Evolutionary conservation across 2,888 invertebrate species (phyloP).

Genomic region (Gisinianus flammeolus): DNA sequence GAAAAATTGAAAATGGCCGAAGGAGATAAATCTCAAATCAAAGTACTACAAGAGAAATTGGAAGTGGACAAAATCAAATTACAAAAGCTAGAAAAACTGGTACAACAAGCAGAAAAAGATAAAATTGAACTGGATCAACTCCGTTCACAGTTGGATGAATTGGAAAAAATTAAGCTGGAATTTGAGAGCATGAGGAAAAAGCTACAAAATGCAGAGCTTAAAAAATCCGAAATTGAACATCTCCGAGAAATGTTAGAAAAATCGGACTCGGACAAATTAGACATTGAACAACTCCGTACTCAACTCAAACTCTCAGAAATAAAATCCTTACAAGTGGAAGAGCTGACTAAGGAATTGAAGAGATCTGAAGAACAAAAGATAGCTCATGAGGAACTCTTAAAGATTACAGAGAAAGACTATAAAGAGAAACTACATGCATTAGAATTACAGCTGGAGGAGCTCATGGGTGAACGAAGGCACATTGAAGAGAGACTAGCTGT

Average conservation of each 20-base stretch:
- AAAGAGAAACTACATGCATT: slow-evolving; percentile 2
- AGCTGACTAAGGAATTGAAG: slow-evolving; percentile 4
- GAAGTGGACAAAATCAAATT: slow-evolving; percentile 14
- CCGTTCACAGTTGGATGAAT: background rate
- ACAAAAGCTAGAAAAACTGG: background rate
- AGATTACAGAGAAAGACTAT: slow-evolving; percentile 6
- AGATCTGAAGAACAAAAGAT: background rate
- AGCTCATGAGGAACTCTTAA: background rate
- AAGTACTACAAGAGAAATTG: background rate
- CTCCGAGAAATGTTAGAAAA: background rate
- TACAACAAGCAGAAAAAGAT: background rate
- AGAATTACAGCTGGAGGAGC: slow-evolving; percentile 23
- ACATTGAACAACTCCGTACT: background rate
- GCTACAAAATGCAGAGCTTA: slow-evolving; percentile 6
- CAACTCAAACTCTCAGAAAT: background rate
- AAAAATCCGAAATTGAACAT: slow-evolving; percentile 17
- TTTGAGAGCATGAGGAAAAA: background rate
- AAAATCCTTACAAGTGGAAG: background rate
- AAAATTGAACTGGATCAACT: background rate
- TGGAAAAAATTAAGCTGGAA: background rate
- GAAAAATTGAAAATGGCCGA: slow-evolving; percentile 17
- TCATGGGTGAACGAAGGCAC: slow-evolving; percentile 16
- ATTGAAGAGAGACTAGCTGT: slow-evolving; percentile 26
- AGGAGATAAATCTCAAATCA: background rate
- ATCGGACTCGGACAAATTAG: background rate